Evolutionary conservation across 2,888 invertebrate species (phyloP).

Genomic region (Campoplex capitator): DNA sequence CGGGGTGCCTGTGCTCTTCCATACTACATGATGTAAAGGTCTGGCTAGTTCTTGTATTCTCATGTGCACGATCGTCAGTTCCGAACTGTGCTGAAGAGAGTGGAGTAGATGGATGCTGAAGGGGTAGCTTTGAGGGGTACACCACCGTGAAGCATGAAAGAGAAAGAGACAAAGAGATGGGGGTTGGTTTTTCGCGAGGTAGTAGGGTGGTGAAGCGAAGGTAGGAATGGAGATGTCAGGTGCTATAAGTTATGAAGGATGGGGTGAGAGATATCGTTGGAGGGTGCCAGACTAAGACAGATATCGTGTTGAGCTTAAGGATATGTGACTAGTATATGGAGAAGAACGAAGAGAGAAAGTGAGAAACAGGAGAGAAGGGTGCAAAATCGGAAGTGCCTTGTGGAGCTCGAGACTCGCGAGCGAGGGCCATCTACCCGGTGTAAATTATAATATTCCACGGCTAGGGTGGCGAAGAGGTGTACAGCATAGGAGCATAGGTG

Average conservation of each 20-base stretch:
- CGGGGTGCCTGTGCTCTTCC: not conserved
- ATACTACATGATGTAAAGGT: conserved; percentile 31
- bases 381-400: conserved; percentile 61
- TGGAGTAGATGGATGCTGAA: conserved; percentile 38
- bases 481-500: conserved; percentile 42
- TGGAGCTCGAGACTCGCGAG: conserved; percentile 51
- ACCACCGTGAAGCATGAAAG: conserved; percentile 56
- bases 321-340: conserved; percentile 28
- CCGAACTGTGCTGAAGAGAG: conserved; percentile 30
- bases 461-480: conserved; percentile 27
- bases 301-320: conserved; percentile 37
- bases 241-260: conserved; percentile 66
- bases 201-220: conserved; percentile 60
- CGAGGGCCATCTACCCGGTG: conserved; percentile 62
- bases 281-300: conserved; percentile 39
- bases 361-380: conserved; percentile 42
- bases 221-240: conserved; percentile 69
- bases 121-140: conserved; percentile 65
- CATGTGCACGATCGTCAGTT: conserved; percentile 47
- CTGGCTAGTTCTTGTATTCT: conserved; percentile 42
- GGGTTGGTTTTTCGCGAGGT: not conserved
- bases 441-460: conserved; percentile 71
- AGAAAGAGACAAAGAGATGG: not conserved
- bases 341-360: not conserved
- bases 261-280: conserved; percentile 43